Evolutionary conservation across 1,140 invertebrate species (phyloP), one percentile per base, ranked within the genome.

Genomic region (Bombus ignitus): DNA sequence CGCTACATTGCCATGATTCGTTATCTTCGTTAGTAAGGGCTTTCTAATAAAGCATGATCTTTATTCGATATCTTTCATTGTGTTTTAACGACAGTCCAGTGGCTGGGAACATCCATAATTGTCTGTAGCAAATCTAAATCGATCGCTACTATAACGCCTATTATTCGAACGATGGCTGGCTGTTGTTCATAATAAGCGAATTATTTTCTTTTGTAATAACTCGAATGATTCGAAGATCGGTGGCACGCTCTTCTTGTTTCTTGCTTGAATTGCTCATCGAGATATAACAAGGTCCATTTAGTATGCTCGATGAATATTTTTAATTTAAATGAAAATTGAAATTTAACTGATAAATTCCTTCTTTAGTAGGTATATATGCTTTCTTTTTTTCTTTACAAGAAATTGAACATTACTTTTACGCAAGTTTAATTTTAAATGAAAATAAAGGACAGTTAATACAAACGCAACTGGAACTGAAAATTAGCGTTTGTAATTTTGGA

Each of bases 171-270:
- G 59, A 66, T 75, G 35, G n/a, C 68, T 75, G 35, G 39, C 68
- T 76, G 86, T 89, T 88, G 78, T 88, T 85, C 47, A 62, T 47
- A 73, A 75, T 73, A 86, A 73, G 35, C 37, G 44, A 88, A 86
- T 89, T 88, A 86, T 70, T 78, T 86, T 76, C 70, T 82, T 88
- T 82, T 66, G 53, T 81, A 68, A 47, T 81, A 59, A 32, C 42
- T 73, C 42, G 77, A 81, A 71, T 42, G 70, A 85, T 80, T 35
- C 77, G 70, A 81, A 81, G 68, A 39, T 81, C 68, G 77, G 4
- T 35, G 68, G 47, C 18, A 53, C 22, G 53, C 66, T 62, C 62
- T 65, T 44, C 32, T 59, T 42, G 42, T 37, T 77, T 44, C 39
- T 62, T 42, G 42, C n/a, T 65, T 37, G 39, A 77, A 62, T 79